Evolutionary conservation across 1,140 invertebrate genomes (phyloP).

Genomic region (Bombus haemorrhoidalis): DNA sequence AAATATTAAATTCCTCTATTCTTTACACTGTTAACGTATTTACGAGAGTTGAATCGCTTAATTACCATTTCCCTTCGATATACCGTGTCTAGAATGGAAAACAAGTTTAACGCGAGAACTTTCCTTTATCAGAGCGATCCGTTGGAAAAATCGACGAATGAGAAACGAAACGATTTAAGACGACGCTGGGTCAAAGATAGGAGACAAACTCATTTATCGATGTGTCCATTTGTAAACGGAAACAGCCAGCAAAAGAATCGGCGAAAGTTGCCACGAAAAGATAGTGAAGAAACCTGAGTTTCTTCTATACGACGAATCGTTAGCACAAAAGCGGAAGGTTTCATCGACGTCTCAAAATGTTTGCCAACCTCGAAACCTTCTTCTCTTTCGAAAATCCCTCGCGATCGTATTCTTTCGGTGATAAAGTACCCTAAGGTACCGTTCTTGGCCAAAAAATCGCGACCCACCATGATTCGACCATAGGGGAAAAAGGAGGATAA

Average conservation of each 20-base stretch:
- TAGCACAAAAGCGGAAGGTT: not conserved
- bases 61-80: constrained; percentile 16
- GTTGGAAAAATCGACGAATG: not conserved
- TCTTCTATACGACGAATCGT: not conserved
- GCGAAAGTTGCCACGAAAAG: not conserved
- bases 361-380: not conserved
- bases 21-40: not conserved
- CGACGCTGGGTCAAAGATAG: not conserved
- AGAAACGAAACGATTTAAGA: not conserved
- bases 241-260: not conserved
- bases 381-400: constrained; percentile 1
- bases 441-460: constrained; percentile 30
- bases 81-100: not conserved
- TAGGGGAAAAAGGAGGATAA: not conserved
- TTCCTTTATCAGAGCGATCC: too few relatives aligned
- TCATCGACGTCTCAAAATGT: not conserved
- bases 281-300: not conserved
- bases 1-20: constrained; percentile 42
- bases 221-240: constrained; percentile 19
- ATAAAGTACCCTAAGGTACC: constrained; percentile 39
- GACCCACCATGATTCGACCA: not conserved
- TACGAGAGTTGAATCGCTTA: constrained; percentile 22
- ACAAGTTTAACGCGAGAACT: not conserved
- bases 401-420: constrained; percentile 31
- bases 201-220: too few relatives aligned